Percentiles rank a stretch among this genome's conserved stretches.
Evolutionary conservation across 30 jellyfish, hydroid and myxozoan species (phyloP).

Genomic region (Aurelia coerulea): DNA sequence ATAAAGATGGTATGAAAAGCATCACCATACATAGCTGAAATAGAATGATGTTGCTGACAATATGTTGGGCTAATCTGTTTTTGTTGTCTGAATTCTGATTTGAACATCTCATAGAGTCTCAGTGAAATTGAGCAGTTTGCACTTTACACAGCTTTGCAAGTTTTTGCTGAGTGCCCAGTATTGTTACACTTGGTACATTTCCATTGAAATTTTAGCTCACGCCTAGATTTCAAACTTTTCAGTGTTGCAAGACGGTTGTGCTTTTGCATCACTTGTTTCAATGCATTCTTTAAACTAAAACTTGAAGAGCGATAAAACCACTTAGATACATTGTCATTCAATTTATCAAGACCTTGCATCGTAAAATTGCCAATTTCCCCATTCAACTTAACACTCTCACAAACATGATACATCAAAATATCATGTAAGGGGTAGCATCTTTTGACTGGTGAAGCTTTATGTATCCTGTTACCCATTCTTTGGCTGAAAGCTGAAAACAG

Average conservation of each 20-base stretch:
- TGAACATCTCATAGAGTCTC: neutral
- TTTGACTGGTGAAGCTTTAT: conserved; percentile 6
- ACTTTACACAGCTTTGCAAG: neutral
- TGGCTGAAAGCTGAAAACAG: neutral
- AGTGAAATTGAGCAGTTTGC: neutral
- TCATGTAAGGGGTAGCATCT: conserved; percentile 9
- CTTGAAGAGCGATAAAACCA: neutral
- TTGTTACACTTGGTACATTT: neutral
- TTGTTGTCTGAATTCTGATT: neutral
- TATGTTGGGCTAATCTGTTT: neutral
- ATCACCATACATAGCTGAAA: neutral
- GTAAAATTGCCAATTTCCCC: neutral
- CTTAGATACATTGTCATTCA: neutral
- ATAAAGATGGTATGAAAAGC: neutral
- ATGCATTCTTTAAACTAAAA: neutral
- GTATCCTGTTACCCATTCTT: no score
- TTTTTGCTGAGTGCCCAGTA: conserved; percentile 5
- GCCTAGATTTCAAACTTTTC: neutral
- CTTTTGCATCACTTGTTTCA: conserved; percentile 1
- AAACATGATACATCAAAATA: conserved; percentile 1
- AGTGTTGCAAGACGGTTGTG: conserved; percentile 6
- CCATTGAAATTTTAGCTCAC: neutral
- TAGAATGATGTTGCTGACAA: neutral
- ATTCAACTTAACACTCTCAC: neutral
- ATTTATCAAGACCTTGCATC: neutral